Percentiles rank a stretch among this genome's conserved stretches.
Evolutionary conservation across 2,888 invertebrate genomes (phyloP).

Genomic region (Dryocosmus kuriphilus): DNA sequence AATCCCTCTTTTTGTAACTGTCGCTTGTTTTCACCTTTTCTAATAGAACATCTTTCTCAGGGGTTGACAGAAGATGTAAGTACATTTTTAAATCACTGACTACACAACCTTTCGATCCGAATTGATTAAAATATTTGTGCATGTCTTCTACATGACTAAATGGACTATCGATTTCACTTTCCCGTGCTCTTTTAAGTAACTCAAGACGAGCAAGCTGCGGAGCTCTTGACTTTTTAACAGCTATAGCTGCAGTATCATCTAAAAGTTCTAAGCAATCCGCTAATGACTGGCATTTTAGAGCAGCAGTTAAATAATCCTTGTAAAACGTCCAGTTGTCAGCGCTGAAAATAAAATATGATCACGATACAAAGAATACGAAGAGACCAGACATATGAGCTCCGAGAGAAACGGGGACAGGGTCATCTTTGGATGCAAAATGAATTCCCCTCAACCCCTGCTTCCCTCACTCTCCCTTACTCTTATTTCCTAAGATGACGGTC

Average conservation of each 20-base stretch:
- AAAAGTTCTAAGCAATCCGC: slow-evolving; percentile 74
- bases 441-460: too few species aligned
- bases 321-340: slow-evolving; percentile 78
- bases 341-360: slow-evolving; percentile 62
- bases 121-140: slow-evolving; percentile 87
- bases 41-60: slow-evolving; percentile 81
- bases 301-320: slow-evolving; percentile 77
- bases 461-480: too few species aligned
- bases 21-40: slow-evolving; percentile 62
- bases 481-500: too few species aligned
- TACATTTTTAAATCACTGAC: slow-evolving; percentile 90
- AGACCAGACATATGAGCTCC: too few species aligned
- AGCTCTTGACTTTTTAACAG: slow-evolving; percentile 81
- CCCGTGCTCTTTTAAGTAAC: slow-evolving; percentile 82
- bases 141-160: slow-evolving; percentile 83
- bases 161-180: slow-evolving; percentile 56
- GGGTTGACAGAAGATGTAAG: slow-evolving; percentile 83
- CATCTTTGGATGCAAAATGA: too few species aligned
- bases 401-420: too few species aligned
- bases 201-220: slow-evolving; percentile 92
- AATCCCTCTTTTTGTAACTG: background rate
- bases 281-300: slow-evolving; percentile 70
- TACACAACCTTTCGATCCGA: slow-evolving; percentile 93
- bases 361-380: too few species aligned
- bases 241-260: slow-evolving; percentile 67